Evolutionary conservation across 37 sponge, comb jelly and placozoan species (phyloP).

Genomic region (Hexactinellida sp.): DNA sequence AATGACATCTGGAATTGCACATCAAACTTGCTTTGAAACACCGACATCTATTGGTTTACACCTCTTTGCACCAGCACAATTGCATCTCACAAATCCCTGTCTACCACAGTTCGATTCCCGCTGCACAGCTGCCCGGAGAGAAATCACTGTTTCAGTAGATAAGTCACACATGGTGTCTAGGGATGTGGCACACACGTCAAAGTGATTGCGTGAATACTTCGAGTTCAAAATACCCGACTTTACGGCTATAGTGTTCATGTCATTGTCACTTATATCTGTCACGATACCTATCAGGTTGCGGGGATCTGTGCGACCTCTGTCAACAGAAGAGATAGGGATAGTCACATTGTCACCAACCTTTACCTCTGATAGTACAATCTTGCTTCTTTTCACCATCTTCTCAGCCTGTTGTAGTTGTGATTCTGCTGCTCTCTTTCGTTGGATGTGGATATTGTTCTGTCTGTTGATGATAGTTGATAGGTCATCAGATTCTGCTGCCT

Average conservation of each 20-base stretch:
- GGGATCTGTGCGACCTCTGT: too few relatives aligned
- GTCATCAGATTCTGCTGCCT: not conserved
- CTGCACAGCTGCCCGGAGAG: not conserved
- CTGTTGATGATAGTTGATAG: not conserved
- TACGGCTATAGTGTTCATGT: too few relatives aligned
- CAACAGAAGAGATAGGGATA: not conserved
- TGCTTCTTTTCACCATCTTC: too few relatives aligned
- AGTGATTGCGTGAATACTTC: too few relatives aligned
- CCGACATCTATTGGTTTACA: not conserved
- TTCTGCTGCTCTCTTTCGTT: constrained; percentile 1
- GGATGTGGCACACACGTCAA: too few relatives aligned
- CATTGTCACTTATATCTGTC: too few relatives aligned
- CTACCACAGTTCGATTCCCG: not conserved
- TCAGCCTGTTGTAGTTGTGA: too few relatives aligned
- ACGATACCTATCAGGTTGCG: too few relatives aligned
- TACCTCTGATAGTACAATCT: not conserved
- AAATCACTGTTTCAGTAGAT: too few relatives aligned
- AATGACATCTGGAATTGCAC: not conserved
- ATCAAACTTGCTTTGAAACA: not conserved
- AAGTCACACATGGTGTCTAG: too few relatives aligned
- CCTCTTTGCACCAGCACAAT: not conserved
- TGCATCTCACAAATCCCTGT: not conserved
- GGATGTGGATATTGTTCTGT: not conserved
- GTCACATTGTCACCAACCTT: not conserved
- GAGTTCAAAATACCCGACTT: too few relatives aligned